phyloP scores from a whole-genome alignment of 2,797 vertebrate genomes.

The Cirrhinus mrigala region DNA sequence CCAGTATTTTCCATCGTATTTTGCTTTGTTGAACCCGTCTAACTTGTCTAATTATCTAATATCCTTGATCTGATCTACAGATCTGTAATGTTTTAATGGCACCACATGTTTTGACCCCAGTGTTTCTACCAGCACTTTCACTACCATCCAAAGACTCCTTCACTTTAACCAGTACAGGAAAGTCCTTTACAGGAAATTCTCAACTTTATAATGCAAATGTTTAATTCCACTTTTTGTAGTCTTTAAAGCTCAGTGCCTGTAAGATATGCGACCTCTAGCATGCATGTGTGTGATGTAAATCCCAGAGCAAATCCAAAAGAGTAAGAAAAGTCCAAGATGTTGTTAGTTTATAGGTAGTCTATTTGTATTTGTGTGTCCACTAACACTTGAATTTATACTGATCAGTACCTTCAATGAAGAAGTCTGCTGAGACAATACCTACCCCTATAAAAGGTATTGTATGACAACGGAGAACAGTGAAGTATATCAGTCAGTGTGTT shows the following conservation, averaged over 20 bases:
- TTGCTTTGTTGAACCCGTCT: background rate
- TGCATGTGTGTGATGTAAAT: constrained; percentile 26
- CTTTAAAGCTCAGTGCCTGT: background rate
- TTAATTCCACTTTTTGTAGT: background rate
- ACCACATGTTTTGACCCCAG: constrained; percentile 7
- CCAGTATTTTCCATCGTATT: background rate
- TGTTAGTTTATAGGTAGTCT: background rate
- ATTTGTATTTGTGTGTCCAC: constrained; percentile 8
- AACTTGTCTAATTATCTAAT: background rate
- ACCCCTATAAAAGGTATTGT: constrained; percentile 12
- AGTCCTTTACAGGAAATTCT: background rate
- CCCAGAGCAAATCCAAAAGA: background rate
- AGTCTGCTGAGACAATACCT: constrained; percentile 14
- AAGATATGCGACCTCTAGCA: background rate
- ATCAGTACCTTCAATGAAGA: constrained; percentile 24
- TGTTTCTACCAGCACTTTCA: background rate
- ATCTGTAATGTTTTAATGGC: background rate
- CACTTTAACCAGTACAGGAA: background rate
- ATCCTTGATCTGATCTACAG: background rate
- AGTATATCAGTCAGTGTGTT: constrained; percentile 5
- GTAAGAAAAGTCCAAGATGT: constrained; percentile 17
- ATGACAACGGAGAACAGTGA: background rate
- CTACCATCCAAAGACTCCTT: background rate
- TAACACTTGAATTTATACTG: constrained; percentile 35
- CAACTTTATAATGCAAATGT: background rate